phyloP scores from a whole-genome alignment of 2,797 vertebrate species.

The Esox lucius region DNA sequence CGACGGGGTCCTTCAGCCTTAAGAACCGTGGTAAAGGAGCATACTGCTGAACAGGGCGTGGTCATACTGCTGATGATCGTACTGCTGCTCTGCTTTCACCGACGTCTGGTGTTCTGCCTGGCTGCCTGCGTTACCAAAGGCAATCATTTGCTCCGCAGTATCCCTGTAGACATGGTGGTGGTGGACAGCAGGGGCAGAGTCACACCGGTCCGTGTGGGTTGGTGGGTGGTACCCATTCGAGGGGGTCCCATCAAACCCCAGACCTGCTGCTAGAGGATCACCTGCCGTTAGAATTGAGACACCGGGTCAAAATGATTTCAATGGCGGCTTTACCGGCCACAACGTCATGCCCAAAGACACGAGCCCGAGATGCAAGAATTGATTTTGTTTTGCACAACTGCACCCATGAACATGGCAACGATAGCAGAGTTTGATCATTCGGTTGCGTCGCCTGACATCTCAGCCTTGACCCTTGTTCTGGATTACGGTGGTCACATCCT shows the following conservation, averaged over 20 bases:
- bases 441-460: neutral
- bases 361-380: neutral
- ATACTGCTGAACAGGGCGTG: constrained; percentile 84
- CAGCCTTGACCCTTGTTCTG: no score
- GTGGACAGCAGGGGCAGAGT: constrained; percentile 47
- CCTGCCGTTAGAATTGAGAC: constrained; percentile 82
- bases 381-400: constrained; percentile 68
- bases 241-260: constrained; percentile 78
- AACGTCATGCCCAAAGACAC: neutral
- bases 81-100: constrained; percentile 83
- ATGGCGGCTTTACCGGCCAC: neutral
- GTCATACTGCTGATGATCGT: constrained; percentile 80
- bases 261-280: constrained; percentile 82
- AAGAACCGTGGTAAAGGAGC: constrained; percentile 91
- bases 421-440: no score
- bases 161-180: constrained; percentile 82
- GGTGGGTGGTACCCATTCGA: constrained; percentile 73
- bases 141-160: constrained; percentile 81
- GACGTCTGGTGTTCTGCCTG: constrained; percentile 87
- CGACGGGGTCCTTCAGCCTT: constrained; percentile 31
- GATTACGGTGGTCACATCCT: no score
- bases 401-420: constrained; percentile 9
- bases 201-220: constrained; percentile 71
- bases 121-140: constrained; percentile 81
- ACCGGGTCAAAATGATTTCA: constrained; percentile 39